Evolutionary conservation across 2,888 invertebrate genomes (phyloP), one percentile per base, ranked within the genome.

Genomic region (Zelleria hepariella): DNA sequence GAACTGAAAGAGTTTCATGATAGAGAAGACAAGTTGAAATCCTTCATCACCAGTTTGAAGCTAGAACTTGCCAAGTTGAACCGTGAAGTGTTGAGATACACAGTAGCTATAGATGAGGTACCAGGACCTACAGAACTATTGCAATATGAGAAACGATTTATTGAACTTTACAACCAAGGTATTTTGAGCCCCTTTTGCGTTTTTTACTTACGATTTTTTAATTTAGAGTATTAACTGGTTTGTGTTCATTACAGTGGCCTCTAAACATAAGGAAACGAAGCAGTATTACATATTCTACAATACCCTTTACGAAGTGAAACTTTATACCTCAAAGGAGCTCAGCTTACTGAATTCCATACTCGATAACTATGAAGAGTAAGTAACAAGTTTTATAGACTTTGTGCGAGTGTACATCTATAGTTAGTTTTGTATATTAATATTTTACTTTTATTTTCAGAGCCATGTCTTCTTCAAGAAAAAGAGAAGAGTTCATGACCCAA

Each of bases 221-320:
- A 5, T 4, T 21, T 49, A 56, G n/a, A n/a, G 27, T 20, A 59
- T 59, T 47, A 23, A 51, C 52, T 59, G 15, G 58, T 55, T 60
- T 18, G 18, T 63, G 62, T 65, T 64, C 80, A 52, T 80, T 91
- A 62, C 84, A 97, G 97, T 99, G 73, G 95, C 97, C 63, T 94
- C 95, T 26, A 98, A 97, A 72, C 98, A 98, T 78, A 94, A 95
- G 76, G 98, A 99, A 90, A 98, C 98, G 0, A 98, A 98, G 81
- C 98, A 98, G 89, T 98, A 97, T 89, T 99, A 96, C 79, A 97
- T 96, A 49, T 91, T 98, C 63, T 98, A 98, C 84, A 99, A 99
- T 80, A 97, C 97, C 2, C 88, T 98, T 59, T 95, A 97, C 77
- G 98, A 98, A 84, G 96, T 96, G n/a, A 95, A 96, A 80, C 90